These are phyloP conservation scores for Condylostylus longicornis DNA, from an alignment of 1,140 invertebrate species.

Conservation along the genomic window DNA sequence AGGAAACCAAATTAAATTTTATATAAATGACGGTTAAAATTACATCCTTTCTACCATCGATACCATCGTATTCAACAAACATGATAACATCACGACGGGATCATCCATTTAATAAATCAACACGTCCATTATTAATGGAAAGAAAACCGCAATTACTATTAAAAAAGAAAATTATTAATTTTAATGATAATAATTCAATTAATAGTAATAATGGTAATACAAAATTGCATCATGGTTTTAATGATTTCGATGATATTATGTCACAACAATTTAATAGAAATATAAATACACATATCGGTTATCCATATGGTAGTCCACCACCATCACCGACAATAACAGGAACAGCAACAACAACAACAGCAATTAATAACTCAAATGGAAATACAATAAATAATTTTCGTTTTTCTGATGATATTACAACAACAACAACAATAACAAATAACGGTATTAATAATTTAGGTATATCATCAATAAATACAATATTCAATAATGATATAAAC, in stretches of 20 bases:
- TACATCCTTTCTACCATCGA: background rate
- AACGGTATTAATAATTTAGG: too few species aligned
- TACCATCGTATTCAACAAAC: background rate
- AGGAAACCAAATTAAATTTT: too few species aligned
- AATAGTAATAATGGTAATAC: too few species aligned
- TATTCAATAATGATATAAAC: too few species aligned
- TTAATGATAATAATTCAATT: too few species aligned
- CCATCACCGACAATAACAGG: background rate
- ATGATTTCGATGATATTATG: slow-evolving; percentile 2
- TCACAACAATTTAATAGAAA: background rate
- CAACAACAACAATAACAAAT: too few species aligned
- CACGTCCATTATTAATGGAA: background rate
- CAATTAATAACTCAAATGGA: too few species aligned
- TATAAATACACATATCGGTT: background rate
- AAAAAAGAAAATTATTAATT: slow-evolving; percentile 1
- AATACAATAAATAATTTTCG: background rate
- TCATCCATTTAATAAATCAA: slow-evolving; percentile 1
- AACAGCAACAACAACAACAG: too few species aligned
- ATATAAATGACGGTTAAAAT: background rate
- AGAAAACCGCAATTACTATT: background rate
- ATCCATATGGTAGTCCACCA: slow-evolving; percentile 2
- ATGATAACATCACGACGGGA: background rate
- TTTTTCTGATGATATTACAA: too few species aligned
- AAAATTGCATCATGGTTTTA: slow-evolving; percentile 1
- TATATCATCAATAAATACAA: too few species aligned